Percentiles rank a stretch among this genome's conserved stretches.
Evolutionary conservation across 2,113 vertebrate genomes (phyloP).

Genomic region (Poeciliopsis retropinna): DNA sequence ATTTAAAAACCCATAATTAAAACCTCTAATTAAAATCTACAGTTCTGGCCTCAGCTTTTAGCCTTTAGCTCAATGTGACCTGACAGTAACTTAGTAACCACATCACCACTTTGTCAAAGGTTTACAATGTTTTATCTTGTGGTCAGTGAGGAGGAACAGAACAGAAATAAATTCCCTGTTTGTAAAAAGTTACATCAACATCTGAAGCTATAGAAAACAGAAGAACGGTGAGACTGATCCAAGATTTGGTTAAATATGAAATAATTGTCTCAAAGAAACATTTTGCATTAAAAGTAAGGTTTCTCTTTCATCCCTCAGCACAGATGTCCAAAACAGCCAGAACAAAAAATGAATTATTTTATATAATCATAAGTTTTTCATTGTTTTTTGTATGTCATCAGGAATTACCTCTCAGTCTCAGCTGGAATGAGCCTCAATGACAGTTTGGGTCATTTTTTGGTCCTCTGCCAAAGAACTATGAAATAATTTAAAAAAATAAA

Average conservation of each 20-base stretch:
- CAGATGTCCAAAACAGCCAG: too few relatives aligned
- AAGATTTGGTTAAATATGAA: background rate
- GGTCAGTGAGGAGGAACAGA: background rate
- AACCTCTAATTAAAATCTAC: too few relatives aligned
- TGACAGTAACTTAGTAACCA: conserved; percentile 9
- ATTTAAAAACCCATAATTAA: too few relatives aligned
- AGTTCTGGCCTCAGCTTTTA: background rate
- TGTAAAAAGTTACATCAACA: background rate
- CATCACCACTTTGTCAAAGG: background rate
- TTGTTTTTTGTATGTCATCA: background rate
- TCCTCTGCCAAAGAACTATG: background rate
- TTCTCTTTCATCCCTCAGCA: too few relatives aligned
- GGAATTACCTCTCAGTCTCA: background rate
- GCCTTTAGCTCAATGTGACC: background rate
- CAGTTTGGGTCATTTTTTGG: background rate
- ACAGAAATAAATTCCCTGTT: background rate
- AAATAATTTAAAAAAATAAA: background rate
- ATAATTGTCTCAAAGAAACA: too few relatives aligned
- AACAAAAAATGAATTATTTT: background rate
- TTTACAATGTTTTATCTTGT: conserved; percentile 14
- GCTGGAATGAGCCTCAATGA: background rate
- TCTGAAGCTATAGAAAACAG: background rate
- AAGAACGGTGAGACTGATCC: too few relatives aligned
- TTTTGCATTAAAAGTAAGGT: background rate
- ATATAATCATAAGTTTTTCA: background rate